Evolutionary conservation across 2,113 vertebrate genomes (phyloP).

Genomic region (Glaucomys volans): DNA sequence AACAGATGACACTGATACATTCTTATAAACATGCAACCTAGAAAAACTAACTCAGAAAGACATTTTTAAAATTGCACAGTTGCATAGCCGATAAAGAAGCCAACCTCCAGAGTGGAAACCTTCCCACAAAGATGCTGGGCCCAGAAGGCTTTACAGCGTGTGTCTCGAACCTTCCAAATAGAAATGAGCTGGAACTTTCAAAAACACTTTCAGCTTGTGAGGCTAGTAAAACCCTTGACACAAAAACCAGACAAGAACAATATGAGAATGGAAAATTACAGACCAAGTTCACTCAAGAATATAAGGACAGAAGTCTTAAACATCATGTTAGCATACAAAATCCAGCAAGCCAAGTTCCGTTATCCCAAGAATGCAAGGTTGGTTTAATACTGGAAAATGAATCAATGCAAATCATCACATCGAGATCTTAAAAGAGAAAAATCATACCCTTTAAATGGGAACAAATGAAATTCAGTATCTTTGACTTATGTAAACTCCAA

Average conservation of each 20-base stretch:
- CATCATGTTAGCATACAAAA: background rate
- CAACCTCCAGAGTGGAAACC: background rate
- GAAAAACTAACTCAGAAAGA: background rate
- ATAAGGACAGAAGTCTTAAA: background rate
- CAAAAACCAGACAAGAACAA: background rate
- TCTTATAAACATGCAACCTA: background rate
- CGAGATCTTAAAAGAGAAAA: constrained; percentile 16
- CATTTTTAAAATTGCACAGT: background rate
- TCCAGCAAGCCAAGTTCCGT: background rate
- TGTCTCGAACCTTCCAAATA: background rate
- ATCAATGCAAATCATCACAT: background rate
- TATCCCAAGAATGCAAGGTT: constrained; percentile 32
- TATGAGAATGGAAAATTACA: background rate
- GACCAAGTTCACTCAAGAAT: background rate
- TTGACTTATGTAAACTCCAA: constrained; percentile 3
- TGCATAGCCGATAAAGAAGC: background rate
- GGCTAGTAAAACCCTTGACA: background rate
- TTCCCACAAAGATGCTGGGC: background rate
- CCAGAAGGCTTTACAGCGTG: background rate
- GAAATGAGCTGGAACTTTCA: background rate
- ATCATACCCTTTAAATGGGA: background rate
- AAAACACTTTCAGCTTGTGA: background rate
- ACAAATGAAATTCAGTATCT: background rate
- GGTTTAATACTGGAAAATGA: constrained; percentile 24
- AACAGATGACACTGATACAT: background rate